These are phyloP conservation scores for Lycophotia porphyrea DNA, from an alignment of 2,888 invertebrate species.

Conservation along the genomic window DNA sequence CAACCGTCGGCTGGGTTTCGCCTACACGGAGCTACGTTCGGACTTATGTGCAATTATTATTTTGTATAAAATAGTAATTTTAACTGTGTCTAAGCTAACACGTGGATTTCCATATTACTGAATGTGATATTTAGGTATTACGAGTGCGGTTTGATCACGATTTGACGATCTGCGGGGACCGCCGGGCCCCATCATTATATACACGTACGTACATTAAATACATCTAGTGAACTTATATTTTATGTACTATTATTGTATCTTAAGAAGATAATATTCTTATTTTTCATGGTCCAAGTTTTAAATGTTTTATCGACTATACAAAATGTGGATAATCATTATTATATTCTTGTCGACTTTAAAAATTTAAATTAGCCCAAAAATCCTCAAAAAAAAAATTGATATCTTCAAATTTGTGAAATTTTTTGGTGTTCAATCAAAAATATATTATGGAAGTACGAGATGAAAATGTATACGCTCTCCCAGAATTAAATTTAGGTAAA, in stretches of 20 bases:
- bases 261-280: conserved; percentile 90
- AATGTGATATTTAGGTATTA: conserved; percentile 91
- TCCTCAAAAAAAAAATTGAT: conserved; percentile 86
- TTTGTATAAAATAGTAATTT: conserved; percentile 90
- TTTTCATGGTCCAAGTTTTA: conserved; percentile 91
- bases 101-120: conserved; percentile 90
- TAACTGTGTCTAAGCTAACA: conserved; percentile 89
- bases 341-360: conserved; percentile 90
- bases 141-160: conserved; percentile 86
- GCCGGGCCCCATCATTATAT: conserved; percentile 76
- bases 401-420: conserved; percentile 89
- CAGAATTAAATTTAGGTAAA: conserved; percentile 87
- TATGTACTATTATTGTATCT: conserved; percentile 90
- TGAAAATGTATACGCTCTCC: conserved; percentile 90
- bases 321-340: conserved; percentile 90
- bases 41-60: conserved; percentile 91
- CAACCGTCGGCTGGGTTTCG: conserved; percentile 76
- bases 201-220: conserved; percentile 87
- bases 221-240: conserved; percentile 90
- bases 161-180: conserved; percentile 75
- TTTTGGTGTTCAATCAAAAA: conserved; percentile 90
- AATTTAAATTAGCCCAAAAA: conserved; percentile 86
- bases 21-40: conserved; percentile 81
- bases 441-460: conserved; percentile 87
- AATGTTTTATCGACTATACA: conserved; percentile 91